phyloP scores from a whole-genome alignment of 37 sponge, comb jelly and placozoan genomes.

The Mnemiopsis leidyi region DNA sequence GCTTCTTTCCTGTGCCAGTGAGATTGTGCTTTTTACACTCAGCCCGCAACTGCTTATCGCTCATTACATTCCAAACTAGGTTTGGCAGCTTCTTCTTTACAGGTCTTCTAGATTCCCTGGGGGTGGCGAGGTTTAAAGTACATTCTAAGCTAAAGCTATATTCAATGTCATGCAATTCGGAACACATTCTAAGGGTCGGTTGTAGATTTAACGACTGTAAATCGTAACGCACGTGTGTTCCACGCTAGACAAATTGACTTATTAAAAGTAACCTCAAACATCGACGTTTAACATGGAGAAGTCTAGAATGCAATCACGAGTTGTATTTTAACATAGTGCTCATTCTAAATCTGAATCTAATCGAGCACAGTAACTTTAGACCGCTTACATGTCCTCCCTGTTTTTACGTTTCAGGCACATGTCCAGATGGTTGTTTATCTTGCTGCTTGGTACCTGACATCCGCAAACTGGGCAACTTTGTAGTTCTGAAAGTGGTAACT shows the following conservation, averaged over 20 bases:
- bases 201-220: no score
- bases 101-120: neutral
- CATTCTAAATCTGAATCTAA: no score
- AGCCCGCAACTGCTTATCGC: neutral
- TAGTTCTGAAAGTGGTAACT: no score
- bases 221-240: neutral
- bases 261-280: no score
- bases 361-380: no score
- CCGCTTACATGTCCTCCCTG: slow-evolving; percentile 22
- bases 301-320: no score
- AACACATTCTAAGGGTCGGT: neutral
- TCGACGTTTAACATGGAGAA: no score
- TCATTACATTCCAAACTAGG: slow-evolving; percentile 40
- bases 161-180: no score
- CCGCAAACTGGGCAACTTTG: slow-evolving; percentile 45
- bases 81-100: neutral
- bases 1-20: neutral
- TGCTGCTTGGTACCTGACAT: neutral
- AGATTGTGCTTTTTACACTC: slow-evolving; percentile 45
- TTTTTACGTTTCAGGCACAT: slow-evolving; percentile 30
- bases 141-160: no score
- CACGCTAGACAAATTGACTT: no score
- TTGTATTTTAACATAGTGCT: no score
- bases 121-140: no score
- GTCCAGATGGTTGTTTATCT: slow-evolving; percentile 43